These are phyloP conservation scores for Anthonomus grandis DNA, from an alignment of 1,140 invertebrate species.

Conservation along the genomic window DNA sequence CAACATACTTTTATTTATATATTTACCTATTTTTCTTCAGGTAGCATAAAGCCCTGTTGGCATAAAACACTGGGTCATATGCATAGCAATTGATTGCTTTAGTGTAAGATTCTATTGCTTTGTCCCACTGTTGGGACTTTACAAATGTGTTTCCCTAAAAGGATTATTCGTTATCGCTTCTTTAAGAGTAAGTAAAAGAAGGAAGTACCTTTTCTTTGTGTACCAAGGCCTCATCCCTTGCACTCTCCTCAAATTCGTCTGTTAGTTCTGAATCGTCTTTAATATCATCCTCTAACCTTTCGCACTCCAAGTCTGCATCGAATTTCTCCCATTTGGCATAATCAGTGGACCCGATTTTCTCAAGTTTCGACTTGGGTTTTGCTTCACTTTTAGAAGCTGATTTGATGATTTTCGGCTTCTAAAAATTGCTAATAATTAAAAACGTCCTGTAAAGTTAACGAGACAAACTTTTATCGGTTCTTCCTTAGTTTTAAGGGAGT, in stretches of 20 bases:
- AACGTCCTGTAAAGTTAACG: background rate
- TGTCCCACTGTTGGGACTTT: conserved; percentile 70
- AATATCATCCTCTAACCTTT: conserved; percentile 61
- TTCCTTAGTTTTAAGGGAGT: conserved; percentile 49
- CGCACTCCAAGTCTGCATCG: conserved; percentile 74
- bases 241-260: conserved; percentile 49
- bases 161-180: too few relatives aligned
- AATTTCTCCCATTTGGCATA: conserved; percentile 77
- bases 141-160: conserved; percentile 80
- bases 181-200: too few relatives aligned
- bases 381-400: background rate
- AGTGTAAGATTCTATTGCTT: conserved; percentile 78
- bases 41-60: conserved; percentile 85
- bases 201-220: conserved; percentile 59
- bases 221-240: conserved; percentile 54
- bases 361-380: background rate
- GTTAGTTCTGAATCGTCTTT: conserved; percentile 51
- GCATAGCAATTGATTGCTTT: conserved; percentile 73
- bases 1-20: too few relatives aligned
- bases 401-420: conserved; percentile 5
- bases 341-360: conserved; percentile 56
- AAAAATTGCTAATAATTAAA: background rate
- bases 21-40: conserved; percentile 80
- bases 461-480: conserved; percentile 47
- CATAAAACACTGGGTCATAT: conserved; percentile 77